phyloP scores from a whole-genome alignment of 1,140 invertebrate species.

The Caenorhabditis remanei region DNA sequence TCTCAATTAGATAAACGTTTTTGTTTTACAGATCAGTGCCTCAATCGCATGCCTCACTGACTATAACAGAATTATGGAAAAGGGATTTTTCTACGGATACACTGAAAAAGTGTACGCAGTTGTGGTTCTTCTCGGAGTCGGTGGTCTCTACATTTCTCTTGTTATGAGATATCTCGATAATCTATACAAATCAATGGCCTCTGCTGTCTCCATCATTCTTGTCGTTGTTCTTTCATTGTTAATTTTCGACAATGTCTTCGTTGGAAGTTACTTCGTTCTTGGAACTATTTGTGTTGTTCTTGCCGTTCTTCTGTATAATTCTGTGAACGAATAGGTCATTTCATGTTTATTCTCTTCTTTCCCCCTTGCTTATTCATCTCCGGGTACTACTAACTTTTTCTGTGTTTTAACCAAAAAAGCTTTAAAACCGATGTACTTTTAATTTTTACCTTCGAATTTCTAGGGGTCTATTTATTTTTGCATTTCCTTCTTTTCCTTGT shows the following conservation, averaged over 20 bases:
- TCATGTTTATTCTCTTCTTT: too few species aligned
- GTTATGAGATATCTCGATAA: conserved; percentile 78
- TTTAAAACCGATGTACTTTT: too few species aligned
- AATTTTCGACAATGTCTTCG: conserved; percentile 69
- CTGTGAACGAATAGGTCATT: conserved; percentile 69
- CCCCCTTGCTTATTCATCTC: too few species aligned
- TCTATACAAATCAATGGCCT: conserved; percentile 77
- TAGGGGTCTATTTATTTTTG: too few species aligned
- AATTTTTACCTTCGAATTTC: too few species aligned
- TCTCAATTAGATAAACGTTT: too few species aligned
- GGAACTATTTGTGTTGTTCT: conserved; percentile 72
- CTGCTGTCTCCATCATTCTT: conserved; percentile 76
- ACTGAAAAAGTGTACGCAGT: conserved; percentile 70
- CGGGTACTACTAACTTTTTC: too few species aligned
- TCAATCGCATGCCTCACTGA: conserved; percentile 63
- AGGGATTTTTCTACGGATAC: conserved; percentile 76
- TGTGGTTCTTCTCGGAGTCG: conserved; percentile 74
- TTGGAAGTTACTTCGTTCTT: conserved; percentile 72
- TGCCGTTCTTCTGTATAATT: conserved; percentile 76
- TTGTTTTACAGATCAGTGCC: conserved; percentile 63
- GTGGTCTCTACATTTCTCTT: conserved; percentile 77
- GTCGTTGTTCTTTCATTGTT: conserved; percentile 74
- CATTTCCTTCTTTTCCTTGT: too few species aligned
- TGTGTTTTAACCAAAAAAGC: too few species aligned
- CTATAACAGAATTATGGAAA: conserved; percentile 51